Conservation (phyloP, 2,797 vertebrate species). For the Odontamblyopus rebecca region DNA sequence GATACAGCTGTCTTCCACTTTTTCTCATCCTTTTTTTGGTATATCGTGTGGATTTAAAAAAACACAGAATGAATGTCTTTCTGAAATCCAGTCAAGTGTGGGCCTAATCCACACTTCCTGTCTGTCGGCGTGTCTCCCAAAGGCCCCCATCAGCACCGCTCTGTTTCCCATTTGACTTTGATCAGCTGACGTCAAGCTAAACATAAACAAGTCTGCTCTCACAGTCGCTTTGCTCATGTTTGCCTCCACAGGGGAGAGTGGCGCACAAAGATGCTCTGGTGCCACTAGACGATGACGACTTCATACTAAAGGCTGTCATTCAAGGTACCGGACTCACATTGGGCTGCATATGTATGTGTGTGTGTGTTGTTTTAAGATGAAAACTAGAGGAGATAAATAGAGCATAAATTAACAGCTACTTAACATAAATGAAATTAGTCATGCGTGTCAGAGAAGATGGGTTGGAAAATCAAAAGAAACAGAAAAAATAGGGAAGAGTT, state of each 20-base stretch:
- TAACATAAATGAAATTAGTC: background rate
- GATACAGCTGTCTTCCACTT: constrained; percentile 7
- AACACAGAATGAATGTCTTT: constrained; percentile 11
- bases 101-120: constrained; percentile 38
- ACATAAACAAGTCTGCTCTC: constrained; percentile 15
- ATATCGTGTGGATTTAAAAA: constrained; percentile 18
- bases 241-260: constrained; percentile 66
- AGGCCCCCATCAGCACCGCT: constrained; percentile 34
- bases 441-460: background rate
- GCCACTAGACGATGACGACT: constrained; percentile 34
- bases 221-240: constrained; percentile 8
- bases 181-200: constrained; percentile 32
- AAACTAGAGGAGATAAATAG: background rate
- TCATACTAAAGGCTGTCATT: constrained; percentile 70
- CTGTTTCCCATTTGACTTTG: constrained; percentile 29
- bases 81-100: constrained; percentile 25
- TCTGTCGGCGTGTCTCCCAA: constrained; percentile 29
- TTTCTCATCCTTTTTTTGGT: background rate
- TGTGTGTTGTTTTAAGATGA: background rate
- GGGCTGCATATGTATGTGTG: background rate
- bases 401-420: constrained; percentile 8
- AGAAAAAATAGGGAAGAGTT: background rate
- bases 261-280: constrained; percentile 71
- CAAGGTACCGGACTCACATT: constrained; percentile 58
- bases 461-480: background rate